Evolutionary conservation across 1,140 invertebrate genomes (phyloP).

Genomic region (Hyles euphorbiae): DNA sequence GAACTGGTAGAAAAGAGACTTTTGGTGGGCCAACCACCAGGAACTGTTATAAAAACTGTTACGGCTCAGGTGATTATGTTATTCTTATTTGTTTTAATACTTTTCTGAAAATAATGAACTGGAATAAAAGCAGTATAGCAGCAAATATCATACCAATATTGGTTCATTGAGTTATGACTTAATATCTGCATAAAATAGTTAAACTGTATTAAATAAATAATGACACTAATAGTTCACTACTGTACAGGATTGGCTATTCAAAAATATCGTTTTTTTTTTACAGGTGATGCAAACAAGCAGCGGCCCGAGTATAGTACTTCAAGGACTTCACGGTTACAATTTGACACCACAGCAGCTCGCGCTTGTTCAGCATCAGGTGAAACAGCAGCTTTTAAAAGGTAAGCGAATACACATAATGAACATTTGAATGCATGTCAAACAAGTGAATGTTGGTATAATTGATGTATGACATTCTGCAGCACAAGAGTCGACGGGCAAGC

Average conservation of each 20-base stretch:
- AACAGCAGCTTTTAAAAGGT: conserved; percentile 91
- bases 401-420: conserved; percentile 15
- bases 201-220: no score
- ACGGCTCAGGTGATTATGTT: conserved; percentile 78
- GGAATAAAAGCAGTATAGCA: neutral
- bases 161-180: no score
- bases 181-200: no score
- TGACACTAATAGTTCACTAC: neutral
- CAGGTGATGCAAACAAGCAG: conserved; percentile 88
- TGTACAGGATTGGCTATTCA: neutral
- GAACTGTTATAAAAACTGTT: conserved; percentile 91
- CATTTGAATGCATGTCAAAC: neutral
- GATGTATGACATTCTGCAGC: conserved; percentile 66
- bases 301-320: conserved; percentile 88
- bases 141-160: no score
- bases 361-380: conserved; percentile 90
- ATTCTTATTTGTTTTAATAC: neutral
- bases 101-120: neutral
- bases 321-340: conserved; percentile 87
- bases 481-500: conserved; percentile 87
- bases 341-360: conserved; percentile 87
- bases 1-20: conserved; percentile 82
- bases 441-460: neutral
- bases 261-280: conserved; percentile 20
- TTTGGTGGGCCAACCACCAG: conserved; percentile 85